phyloP scores from a whole-genome alignment of 92 coral and sea anemone genomes.

The Parazoanthus atlanticus region DNA sequence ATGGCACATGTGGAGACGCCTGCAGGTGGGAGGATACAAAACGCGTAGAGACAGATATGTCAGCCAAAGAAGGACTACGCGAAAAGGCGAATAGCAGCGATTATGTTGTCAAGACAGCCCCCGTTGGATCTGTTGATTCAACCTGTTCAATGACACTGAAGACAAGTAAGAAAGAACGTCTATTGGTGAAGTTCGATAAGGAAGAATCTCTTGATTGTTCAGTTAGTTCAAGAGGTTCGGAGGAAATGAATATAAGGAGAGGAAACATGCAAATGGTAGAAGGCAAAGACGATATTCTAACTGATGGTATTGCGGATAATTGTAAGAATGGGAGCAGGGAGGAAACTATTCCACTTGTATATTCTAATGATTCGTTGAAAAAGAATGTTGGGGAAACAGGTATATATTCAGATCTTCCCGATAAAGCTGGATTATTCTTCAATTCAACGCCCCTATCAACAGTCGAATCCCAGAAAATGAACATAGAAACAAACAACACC shows the following conservation, averaged over 20 bases:
- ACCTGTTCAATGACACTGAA: not conserved
- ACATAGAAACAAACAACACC: no score
- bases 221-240: not conserved
- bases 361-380: not conserved
- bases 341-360: not conserved
- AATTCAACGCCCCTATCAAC: not conserved
- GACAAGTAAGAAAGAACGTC: not conserved
- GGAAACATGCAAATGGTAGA: not conserved
- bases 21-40: not conserved
- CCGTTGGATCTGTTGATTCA: not conserved
- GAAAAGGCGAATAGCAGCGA: not conserved
- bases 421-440: not conserved
- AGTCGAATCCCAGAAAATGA: no score
- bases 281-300: not conserved
- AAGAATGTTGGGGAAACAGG: no score
- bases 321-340: not conserved
- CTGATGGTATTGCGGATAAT: no score
- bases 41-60: not conserved
- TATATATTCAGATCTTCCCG: not conserved
- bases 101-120: not conserved
- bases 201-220: not conserved
- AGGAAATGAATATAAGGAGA: not conserved
- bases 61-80: not conserved
- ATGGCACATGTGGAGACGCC: not conserved
- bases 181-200: not conserved